These are phyloP conservation scores for Pteria penguin DNA, from an alignment of 2,888 invertebrate genomes.

Conservation along the genomic window DNA sequence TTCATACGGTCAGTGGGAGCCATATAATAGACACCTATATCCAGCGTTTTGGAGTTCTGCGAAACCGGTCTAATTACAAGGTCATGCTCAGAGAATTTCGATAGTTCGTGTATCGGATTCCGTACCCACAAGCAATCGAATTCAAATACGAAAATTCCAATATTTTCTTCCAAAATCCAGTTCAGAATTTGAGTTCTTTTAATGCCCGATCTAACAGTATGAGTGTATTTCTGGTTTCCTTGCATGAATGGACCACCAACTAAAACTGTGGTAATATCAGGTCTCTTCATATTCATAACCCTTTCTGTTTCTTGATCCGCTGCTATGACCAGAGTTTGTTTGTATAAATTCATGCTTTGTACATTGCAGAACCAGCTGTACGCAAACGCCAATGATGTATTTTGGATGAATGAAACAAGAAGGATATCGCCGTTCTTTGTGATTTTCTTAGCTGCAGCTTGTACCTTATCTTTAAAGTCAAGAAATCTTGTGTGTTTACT, in stretches of 20 bases:
- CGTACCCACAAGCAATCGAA: slow-evolving; percentile 66
- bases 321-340: slow-evolving; percentile 58
- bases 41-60: slow-evolving; percentile 39
- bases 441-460: slow-evolving; percentile 47
- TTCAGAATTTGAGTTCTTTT: slow-evolving; percentile 57
- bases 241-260: slow-evolving; percentile 39
- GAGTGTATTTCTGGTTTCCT: slow-evolving; percentile 62
- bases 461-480: not conserved
- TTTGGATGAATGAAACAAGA: slow-evolving; percentile 60
- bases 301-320: slow-evolving; percentile 56
- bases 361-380: slow-evolving; percentile 68
- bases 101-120: slow-evolving; percentile 56
- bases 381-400: slow-evolving; percentile 62
- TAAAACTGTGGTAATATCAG: slow-evolving; percentile 52
- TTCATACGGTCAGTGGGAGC: slow-evolving; percentile 53
- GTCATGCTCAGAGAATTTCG: slow-evolving; percentile 43
- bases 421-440: slow-evolving; percentile 45
- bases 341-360: slow-evolving; percentile 59
- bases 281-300: slow-evolving; percentile 55
- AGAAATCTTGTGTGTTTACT: too few relatives aligned
- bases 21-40: slow-evolving; percentile 61
- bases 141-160: slow-evolving; percentile 64
- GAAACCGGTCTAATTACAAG: slow-evolving; percentile 57
- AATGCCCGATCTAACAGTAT: slow-evolving; percentile 59
- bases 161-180: slow-evolving; percentile 46